phyloP scores from a whole-genome alignment of 2,113 vertebrate genomes.

The Peromyscus leucopus region DNA sequence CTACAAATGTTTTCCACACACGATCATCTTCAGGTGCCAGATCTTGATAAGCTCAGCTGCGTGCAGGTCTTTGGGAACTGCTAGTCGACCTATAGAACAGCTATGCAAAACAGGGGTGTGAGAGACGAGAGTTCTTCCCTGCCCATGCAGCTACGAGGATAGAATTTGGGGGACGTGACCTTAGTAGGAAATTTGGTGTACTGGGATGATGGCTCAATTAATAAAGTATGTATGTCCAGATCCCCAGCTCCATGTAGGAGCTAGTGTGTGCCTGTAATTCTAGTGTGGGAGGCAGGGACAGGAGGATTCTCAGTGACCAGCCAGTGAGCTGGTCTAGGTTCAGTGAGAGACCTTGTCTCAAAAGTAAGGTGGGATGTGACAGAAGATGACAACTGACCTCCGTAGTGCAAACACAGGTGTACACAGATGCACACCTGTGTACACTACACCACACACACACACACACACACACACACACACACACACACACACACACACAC shows the following conservation, averaged over 20 bases:
- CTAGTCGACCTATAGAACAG: not conserved
- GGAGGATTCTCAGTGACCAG: not conserved
- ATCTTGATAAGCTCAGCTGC: constrained; percentile 6
- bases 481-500: not conserved
- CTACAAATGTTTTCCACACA: not conserved
- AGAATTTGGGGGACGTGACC: not conserved
- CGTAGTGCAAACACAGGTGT: not conserved
- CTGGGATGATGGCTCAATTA: not conserved
- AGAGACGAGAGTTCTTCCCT: not conserved
- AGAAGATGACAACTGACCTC: not conserved
- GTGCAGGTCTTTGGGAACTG: not conserved
- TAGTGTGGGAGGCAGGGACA: not conserved
- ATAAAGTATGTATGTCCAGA: not conserved
- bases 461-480: too few species aligned
- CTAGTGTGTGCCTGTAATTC: not conserved
- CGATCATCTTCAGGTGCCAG: not conserved
- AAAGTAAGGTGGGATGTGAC: not conserved
- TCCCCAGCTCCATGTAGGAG: not conserved
- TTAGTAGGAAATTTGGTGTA: not conserved
- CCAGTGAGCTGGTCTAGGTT: not conserved
- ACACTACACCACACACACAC: too few species aligned
- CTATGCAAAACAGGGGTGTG: not conserved
- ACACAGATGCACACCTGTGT: not conserved
- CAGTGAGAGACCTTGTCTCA: not conserved
- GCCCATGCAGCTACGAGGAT: not conserved